A percentile compares a stretch with the other conserved stretches of the same genome.
Conservation (phyloP, 2,888 invertebrate genomes). For the Ephialtes manifestator region DNA sequence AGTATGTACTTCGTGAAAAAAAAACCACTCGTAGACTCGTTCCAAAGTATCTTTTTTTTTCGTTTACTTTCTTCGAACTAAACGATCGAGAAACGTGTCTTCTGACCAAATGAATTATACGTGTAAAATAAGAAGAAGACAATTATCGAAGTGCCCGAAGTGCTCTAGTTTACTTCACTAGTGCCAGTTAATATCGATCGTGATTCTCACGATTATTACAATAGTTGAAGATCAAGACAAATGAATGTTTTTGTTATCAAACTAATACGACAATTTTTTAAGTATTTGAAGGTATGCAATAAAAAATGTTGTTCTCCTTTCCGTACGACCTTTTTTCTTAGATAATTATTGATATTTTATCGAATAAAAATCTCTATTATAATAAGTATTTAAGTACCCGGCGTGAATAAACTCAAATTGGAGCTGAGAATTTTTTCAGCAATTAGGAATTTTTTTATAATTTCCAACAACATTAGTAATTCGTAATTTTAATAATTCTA, state of each 20-base stretch:
- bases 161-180: constrained; percentile 34
- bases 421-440: no score
- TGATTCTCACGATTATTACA: constrained; percentile 35
- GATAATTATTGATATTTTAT: not conserved
- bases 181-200: constrained; percentile 38
- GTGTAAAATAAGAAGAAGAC: constrained; percentile 20
- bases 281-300: constrained; percentile 50
- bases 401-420: no score
- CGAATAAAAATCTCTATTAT: no score
- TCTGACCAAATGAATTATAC: constrained; percentile 34
- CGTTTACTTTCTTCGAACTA: constrained; percentile 1
- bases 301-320: constrained; percentile 62
- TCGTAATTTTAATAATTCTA: not conserved
- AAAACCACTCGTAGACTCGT: constrained; percentile 9
- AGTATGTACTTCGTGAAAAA: constrained; percentile 16
- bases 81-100: constrained; percentile 14
- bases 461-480: not conserved
- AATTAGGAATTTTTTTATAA: no score
- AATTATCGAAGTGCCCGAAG: constrained; percentile 28
- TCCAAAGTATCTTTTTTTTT: not conserved
- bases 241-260: constrained; percentile 59
- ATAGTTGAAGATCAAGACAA: constrained; percentile 40
- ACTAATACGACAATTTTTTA: constrained; percentile 53
- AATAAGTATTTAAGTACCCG: no score
- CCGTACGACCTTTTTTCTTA: not conserved